phyloP scores from a whole-genome alignment of 2,888 invertebrate species.

The Ormyrus nitidulus region DNA sequence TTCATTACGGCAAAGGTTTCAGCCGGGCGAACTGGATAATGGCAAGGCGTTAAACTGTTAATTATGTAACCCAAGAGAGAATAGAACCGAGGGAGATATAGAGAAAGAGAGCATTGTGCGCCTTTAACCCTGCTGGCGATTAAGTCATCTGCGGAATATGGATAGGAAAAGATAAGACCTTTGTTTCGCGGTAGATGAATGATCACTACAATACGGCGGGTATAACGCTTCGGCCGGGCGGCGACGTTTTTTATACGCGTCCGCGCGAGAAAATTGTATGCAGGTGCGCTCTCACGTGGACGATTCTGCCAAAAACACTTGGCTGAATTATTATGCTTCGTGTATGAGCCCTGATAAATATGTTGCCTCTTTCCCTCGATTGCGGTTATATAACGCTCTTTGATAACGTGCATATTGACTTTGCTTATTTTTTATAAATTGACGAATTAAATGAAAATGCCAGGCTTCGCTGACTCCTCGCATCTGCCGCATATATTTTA shows the following conservation, averaged over 20 bases:
- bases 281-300: not conserved
- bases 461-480: no score
- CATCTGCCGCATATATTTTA: not conserved
- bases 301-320: conserved; percentile 2
- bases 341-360: not conserved
- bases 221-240: no score
- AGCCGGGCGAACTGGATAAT: not conserved
- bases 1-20: conserved; percentile 5
- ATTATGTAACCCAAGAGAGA: conserved; percentile 24
- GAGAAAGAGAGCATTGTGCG: not conserved
- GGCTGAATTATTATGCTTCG: conserved; percentile 10
- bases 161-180: not conserved
- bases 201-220: conserved; percentile 5
- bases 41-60: conserved; percentile 37
- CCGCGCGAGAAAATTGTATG: conserved; percentile 16
- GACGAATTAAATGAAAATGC: not conserved
- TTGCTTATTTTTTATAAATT: conserved; percentile 16
- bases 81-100: conserved; percentile 1
- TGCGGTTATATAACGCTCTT: not conserved
- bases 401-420: not conserved
- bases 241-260: no score
- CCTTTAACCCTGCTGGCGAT: conserved; percentile 6
- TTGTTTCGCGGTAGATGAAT: conserved; percentile 22
- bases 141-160: conserved; percentile 1
- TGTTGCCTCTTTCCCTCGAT: not conserved